A percentile compares a stretch with the other conserved stretches of the same genome.
phyloP scores from a whole-genome alignment of 2,888 invertebrate genomes.

The Eristalinus aeneus region DNA sequence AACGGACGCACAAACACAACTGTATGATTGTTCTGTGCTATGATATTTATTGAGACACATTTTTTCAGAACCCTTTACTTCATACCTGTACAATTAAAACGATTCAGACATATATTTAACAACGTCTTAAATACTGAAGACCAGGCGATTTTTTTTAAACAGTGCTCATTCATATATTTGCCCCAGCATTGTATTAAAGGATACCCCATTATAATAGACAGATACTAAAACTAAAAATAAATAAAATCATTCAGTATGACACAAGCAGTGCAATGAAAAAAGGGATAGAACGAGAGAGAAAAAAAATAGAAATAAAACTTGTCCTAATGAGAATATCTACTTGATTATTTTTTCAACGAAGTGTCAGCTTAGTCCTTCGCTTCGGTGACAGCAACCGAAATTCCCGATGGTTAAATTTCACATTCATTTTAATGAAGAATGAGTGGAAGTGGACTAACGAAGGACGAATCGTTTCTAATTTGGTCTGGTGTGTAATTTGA shows the following conservation, averaged over 20 bases:
- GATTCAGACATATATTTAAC: no score
- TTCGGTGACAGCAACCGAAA: not conserved
- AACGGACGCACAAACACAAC: no score
- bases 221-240: not conserved
- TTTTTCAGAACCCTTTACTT: no score
- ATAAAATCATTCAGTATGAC: not conserved
- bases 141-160: no score
- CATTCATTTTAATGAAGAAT: not conserved
- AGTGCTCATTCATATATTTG: no score
- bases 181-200: no score
- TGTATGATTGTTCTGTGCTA: no score
- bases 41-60: no score
- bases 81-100: no score
- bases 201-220: no score
- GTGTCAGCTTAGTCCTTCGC: not conserved
- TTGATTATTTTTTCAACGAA: not conserved
- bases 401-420: not conserved
- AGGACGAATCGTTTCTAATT: not conserved
- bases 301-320: not conserved
- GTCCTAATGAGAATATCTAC: not conserved
- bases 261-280: not conserved
- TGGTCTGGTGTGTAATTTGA: not conserved
- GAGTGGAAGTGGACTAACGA: not conserved
- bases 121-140: no score
- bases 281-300: no score